Conservation (phyloP, 2,113 vertebrate species). For the Leucoraja erinaceus region DNA sequence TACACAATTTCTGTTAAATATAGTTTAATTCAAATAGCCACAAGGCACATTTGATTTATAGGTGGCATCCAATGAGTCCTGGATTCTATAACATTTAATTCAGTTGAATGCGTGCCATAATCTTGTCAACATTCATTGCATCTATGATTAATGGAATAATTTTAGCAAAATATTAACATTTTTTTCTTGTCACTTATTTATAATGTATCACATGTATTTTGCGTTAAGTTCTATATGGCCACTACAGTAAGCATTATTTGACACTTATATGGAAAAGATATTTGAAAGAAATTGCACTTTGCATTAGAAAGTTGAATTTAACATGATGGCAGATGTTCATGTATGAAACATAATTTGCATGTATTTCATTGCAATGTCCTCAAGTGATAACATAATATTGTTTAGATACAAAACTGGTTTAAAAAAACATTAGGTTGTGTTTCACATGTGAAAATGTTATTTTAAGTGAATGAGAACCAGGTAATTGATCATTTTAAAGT, state of each 20-base stretch:
- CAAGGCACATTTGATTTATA: not conserved
- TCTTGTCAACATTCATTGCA: not conserved
- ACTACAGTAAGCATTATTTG: conserved; percentile 32
- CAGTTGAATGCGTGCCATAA: too few species aligned
- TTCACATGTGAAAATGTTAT: not conserved
- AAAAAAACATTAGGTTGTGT: not conserved
- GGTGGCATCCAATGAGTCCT: not conserved
- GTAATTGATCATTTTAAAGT: not conserved
- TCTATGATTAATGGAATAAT: not conserved
- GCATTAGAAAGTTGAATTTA: not conserved
- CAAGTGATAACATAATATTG: not conserved
- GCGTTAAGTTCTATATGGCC: conserved; percentile 23
- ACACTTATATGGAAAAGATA: not conserved
- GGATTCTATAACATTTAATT: not conserved
- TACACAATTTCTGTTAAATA: not conserved
- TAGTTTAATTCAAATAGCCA: not conserved
- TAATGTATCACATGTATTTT: not conserved
- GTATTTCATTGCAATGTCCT: not conserved
- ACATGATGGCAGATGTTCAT: not conserved
- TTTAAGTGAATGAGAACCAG: not conserved
- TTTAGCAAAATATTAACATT: not conserved
- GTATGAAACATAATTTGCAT: not conserved
- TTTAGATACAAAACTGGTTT: not conserved
- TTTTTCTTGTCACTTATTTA: not conserved
- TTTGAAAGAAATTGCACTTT: not conserved